A percentile compares a stretch with the other conserved stretches of the same genome.
These are phyloP conservation scores for Caenorhabditis doughertyi DNA, from an alignment of 2,888 invertebrate genomes.

Conservation along the genomic window DNA sequence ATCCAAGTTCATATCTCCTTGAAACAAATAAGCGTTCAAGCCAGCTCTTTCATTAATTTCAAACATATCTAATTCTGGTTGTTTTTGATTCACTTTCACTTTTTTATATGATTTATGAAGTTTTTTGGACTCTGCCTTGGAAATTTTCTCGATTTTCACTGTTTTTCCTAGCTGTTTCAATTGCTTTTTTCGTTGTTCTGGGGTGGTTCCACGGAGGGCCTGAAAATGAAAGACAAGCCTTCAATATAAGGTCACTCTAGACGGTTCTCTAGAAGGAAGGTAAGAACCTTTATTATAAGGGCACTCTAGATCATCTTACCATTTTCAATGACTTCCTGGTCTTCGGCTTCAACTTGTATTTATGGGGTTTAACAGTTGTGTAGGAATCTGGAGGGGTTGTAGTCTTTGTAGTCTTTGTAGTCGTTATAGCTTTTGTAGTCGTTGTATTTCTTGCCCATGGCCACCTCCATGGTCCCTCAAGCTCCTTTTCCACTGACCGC, in stretches of 20 bases:
- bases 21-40: slow-evolving; percentile 54
- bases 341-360: slow-evolving; percentile 11
- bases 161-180: slow-evolving; percentile 43
- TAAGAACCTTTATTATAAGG: too few species aligned
- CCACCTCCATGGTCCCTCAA: slow-evolving; percentile 5
- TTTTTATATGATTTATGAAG: slow-evolving; percentile 55
- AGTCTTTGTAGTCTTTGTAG: too few species aligned
- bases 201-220: slow-evolving; percentile 44
- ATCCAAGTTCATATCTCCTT: slow-evolving; percentile 61
- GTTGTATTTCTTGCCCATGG: slow-evolving; percentile 3
- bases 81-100: slow-evolving; percentile 44
- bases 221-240: too few species aligned
- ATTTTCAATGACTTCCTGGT: slow-evolving; percentile 37
- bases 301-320: too few species aligned
- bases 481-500: slow-evolving; percentile 2
- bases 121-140: slow-evolving; percentile 46
- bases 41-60: slow-evolving; percentile 61
- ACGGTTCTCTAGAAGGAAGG: too few species aligned
- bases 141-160: slow-evolving; percentile 40
- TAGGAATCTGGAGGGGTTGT: neutral
- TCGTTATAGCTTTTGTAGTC: too few species aligned
- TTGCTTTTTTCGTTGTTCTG: slow-evolving; percentile 52
- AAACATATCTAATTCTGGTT: slow-evolving; percentile 51
- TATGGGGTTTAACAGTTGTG: slow-evolving; percentile 11
- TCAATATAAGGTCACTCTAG: too few species aligned